phyloP scores from a whole-genome alignment of 2,797 vertebrate species.

The Sebastes flavidus region DNA sequence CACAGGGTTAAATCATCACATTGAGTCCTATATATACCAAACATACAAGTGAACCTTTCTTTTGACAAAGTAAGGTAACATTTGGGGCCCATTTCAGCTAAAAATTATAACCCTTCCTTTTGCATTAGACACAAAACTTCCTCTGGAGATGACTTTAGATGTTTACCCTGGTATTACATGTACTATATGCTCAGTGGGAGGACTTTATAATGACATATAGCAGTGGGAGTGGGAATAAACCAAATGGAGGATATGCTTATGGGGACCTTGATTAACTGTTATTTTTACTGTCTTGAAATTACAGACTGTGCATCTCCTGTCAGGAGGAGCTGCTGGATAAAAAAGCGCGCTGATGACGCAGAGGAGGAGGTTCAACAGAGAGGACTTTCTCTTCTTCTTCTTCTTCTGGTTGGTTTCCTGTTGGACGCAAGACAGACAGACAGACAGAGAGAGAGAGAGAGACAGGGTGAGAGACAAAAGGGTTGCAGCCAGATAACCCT shows the following conservation, averaged over 20 bases:
- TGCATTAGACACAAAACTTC: not conserved
- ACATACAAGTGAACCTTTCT: not conserved
- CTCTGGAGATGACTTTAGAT: not conserved
- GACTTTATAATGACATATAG: slow-evolving; percentile 22
- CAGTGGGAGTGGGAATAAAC: not conserved
- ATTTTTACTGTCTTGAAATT: slow-evolving; percentile 68
- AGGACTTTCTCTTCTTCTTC: slow-evolving; percentile 37
- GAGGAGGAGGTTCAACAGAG: slow-evolving; percentile 47
- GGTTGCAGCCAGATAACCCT: slow-evolving; percentile 8
- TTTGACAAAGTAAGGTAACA: not conserved
- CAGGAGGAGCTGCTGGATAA: slow-evolving; percentile 45
- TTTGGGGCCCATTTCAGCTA: slow-evolving; percentile 22
- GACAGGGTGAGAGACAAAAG: not conserved
- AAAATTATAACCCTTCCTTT: slow-evolving; percentile 5
- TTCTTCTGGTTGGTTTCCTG: slow-evolving; percentile 37
- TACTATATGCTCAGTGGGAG: not conserved
- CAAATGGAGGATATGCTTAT: not conserved
- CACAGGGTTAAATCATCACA: not conserved
- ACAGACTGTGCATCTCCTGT: slow-evolving; percentile 24
- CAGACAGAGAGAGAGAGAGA: not conserved
- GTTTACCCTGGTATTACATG: slow-evolving; percentile 39
- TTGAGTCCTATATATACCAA: not conserved
- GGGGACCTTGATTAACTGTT: slow-evolving; percentile 39
- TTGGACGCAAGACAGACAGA: slow-evolving; percentile 1
- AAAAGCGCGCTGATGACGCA: slow-evolving; percentile 50